Evolutionary conservation across 1,140 invertebrate species (phyloP), one percentile per base, ranked within the genome.

Genomic region (Trissolcus basalis): DNA sequence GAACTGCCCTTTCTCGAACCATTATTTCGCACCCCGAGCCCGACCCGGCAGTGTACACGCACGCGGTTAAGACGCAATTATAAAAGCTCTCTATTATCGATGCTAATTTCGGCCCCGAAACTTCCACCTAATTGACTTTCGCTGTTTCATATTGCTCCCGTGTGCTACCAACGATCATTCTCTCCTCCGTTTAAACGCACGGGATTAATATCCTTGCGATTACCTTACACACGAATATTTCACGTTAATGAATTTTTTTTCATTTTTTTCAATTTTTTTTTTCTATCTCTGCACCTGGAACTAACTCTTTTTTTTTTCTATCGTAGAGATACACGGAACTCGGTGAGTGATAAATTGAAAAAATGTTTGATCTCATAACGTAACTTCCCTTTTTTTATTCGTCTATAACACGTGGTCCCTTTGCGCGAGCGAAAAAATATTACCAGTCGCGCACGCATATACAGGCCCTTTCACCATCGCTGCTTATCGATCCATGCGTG

Each of bases 1-100:
- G 80, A 84, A 85, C 79, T 84, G 81, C 77, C 82, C 82, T 77
- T 86, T 84, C 80, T 81, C 80, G 84, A 84, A 85, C 84, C 80
- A 86, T 86, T 86, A 86, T 72, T 78, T 79, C 70, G 75, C 77
- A 79, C 77, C 77, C 80, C 73, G 81, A 80, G 68, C 65, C 77
- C 61, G 32, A 16, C 12, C 41, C 41, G 50, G 60, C 39, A 55
- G 65, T 45, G 63, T 71, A 56, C 71, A 72, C 65, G 63, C 61
- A 55, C 54, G 56, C 49, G 58, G 64, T 63, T 63, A 58, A 47
- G 58, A 63, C 47, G 59, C 27, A 72, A 78, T 78, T 65, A 65
- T 73, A 73, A 72, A 69, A 63, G 68, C 50, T 59, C 63, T 71
- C 69, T 73, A 68, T 78, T 78, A 78, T 77, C 64, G 59, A 48